Conservation (phyloP, 2,113 vertebrate species). For the Pan paniscus region DNA sequence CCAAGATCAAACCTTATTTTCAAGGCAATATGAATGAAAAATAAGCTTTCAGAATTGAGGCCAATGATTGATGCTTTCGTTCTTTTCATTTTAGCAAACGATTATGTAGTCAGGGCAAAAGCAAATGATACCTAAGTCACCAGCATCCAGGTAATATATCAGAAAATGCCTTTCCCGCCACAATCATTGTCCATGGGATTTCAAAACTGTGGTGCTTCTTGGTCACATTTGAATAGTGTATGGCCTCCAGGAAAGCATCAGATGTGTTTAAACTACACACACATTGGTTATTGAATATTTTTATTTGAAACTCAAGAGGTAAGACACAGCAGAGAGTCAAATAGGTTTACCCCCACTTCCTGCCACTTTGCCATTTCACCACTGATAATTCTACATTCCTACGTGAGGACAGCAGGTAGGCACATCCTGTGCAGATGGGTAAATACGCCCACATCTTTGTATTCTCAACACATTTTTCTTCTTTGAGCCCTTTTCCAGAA, state of each 20-base stretch:
- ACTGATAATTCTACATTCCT: not conserved
- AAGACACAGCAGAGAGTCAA: slow-evolving; percentile 6
- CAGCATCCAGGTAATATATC: not conserved
- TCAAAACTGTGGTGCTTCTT: not conserved
- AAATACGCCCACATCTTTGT: not conserved
- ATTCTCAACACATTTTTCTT: not conserved
- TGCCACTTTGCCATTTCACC: not conserved
- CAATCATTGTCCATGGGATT: not conserved
- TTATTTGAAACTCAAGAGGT: slow-evolving; percentile 40
- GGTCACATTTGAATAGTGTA: not conserved
- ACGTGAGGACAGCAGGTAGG: not conserved
- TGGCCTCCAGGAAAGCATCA: not conserved
- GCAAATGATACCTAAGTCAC: not conserved
- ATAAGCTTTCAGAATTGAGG: not conserved
- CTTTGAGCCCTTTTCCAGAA: not conserved
- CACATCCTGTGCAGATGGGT: not conserved
- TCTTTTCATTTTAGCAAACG: not conserved
- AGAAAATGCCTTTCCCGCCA: not conserved
- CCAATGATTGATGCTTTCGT: not conserved
- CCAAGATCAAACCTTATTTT: slow-evolving; percentile 23
- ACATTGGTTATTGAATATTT: not conserved
- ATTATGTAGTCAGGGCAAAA: not conserved
- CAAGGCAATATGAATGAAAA: slow-evolving; percentile 24
- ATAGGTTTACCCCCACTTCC: not conserved
- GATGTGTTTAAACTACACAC: not conserved